Percentiles rank a stretch among this genome's conserved stretches.
Evolutionary conservation across 2,888 invertebrate species (phyloP).

Genomic region (Priocnemis perturbator): DNA sequence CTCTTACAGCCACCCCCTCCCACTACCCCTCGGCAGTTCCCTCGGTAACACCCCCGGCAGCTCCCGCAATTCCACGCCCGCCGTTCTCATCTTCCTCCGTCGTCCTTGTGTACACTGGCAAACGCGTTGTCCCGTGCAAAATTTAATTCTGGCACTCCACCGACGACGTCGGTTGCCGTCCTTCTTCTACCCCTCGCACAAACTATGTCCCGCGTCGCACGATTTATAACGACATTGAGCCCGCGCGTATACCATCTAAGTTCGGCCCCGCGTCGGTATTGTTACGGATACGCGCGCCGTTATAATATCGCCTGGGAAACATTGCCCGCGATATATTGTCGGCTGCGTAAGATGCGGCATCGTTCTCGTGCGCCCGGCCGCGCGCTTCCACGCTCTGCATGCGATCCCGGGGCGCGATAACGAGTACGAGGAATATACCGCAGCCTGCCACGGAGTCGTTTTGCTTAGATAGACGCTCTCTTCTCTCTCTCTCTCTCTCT

Average conservation of each 20-base stretch:
- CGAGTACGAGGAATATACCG: too few species aligned
- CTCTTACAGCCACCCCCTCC: neutral
- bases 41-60: neutral
- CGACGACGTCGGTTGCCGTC: constrained; percentile 1
- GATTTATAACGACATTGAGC: constrained; percentile 58
- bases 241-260: constrained; percentile 8
- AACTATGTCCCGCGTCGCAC: constrained; percentile 24
- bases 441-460: too few species aligned
- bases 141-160: constrained; percentile 46
- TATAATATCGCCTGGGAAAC: too few species aligned
- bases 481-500: too few species aligned
- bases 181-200: neutral
- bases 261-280: too few species aligned
- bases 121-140: constrained; percentile 40
- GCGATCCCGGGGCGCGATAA: too few species aligned
- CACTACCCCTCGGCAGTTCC: neutral
- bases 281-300: too few species aligned
- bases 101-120: constrained; percentile 13
- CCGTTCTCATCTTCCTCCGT: constrained; percentile 8
- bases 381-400: too few species aligned
- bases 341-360: too few species aligned
- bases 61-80: constrained; percentile 1
- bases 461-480: too few species aligned
- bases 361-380: too few species aligned
- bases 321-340: too few species aligned